These are phyloP conservation scores for Bombus pascuorum DNA, from an alignment of 1,140 invertebrate genomes.

Conservation along the genomic window DNA sequence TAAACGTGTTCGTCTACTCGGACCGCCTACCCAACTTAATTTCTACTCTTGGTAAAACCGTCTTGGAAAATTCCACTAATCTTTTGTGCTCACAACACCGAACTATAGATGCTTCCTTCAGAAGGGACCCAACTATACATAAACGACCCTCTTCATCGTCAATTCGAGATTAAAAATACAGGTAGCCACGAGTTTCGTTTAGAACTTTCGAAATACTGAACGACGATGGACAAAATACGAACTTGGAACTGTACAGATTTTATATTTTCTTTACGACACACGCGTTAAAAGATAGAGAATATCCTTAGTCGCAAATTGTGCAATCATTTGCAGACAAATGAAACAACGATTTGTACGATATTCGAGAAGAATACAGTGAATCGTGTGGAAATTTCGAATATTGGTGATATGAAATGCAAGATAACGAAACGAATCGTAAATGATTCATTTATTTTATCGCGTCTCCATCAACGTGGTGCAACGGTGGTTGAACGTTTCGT, in stretches of 20 bases:
- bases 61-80: constrained; percentile 52
- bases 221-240: background rate
- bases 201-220: background rate
- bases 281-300: background rate
- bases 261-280: background rate
- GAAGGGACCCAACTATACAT: background rate
- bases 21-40: constrained; percentile 11
- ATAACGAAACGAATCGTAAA: background rate
- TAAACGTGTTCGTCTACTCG: background rate
- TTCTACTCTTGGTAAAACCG: constrained; percentile 19
- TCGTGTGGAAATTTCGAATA: too few species aligned
- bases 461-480: background rate
- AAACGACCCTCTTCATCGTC: background rate
- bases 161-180: background rate
- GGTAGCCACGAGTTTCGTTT: background rate
- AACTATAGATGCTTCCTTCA: background rate
- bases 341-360: background rate
- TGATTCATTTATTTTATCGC: constrained; percentile 15
- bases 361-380: background rate
- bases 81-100: constrained; percentile 28
- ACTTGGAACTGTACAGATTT: background rate
- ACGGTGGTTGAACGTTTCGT: background rate
- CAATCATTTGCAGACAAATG: background rate
- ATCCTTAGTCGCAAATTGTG: background rate
- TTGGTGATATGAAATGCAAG: background rate